Percentiles rank a stretch among this genome's conserved stretches.
Conservation (phyloP, 2,797 vertebrate genomes). For the Falco concolor region DNA sequence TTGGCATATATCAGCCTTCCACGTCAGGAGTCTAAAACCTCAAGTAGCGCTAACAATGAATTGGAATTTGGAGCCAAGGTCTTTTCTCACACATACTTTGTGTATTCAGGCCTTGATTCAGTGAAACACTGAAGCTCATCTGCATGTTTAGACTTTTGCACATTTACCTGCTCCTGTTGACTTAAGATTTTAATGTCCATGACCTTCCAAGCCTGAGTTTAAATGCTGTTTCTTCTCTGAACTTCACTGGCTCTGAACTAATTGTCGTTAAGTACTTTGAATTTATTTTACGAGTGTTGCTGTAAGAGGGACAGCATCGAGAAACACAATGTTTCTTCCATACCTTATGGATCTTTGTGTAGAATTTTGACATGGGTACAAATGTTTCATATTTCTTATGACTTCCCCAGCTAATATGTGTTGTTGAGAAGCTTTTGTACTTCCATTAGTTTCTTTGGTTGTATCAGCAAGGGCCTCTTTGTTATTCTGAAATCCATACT, state of each 20-base stretch:
- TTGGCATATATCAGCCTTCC: neutral
- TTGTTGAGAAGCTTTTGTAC: neutral
- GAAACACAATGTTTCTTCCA: neutral
- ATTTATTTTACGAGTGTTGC: neutral
- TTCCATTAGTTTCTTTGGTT: constrained; percentile 10
- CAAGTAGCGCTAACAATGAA: neutral
- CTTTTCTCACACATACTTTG: neutral
- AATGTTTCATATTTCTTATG: neutral
- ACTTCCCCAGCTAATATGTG: neutral
- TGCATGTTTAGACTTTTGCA: neutral
- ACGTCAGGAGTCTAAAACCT: neutral
- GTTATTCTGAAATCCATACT: neutral
- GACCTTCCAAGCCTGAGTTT: neutral
- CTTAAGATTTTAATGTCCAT: neutral
- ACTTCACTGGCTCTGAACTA: neutral
- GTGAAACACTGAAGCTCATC: neutral
- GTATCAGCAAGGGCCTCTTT: neutral
- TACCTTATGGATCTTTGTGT: fast-evolving
- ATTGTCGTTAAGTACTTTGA: neutral
- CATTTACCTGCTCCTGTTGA: neutral
- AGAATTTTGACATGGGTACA: neutral
- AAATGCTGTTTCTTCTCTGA: neutral
- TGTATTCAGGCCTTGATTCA: neutral
- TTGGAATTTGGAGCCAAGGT: neutral
- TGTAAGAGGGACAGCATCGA: neutral